Conservation (phyloP, 64 coral and sea anemone species). For the Stylophora pistillata region DNA sequence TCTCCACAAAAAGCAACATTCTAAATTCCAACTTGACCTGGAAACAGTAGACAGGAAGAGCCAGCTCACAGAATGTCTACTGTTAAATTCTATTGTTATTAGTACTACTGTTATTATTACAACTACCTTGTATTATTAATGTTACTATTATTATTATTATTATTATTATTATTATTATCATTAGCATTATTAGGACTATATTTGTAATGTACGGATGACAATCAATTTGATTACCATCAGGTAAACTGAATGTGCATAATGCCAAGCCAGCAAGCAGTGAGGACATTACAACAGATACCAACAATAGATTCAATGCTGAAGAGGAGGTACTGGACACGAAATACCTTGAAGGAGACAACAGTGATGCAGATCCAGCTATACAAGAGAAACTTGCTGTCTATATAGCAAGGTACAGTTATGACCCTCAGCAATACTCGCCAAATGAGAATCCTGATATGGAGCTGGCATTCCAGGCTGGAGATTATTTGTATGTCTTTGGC, state of each 20-base stretch:
- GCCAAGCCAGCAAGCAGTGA: background rate
- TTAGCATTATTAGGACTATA: too few relatives aligned
- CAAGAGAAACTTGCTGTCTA: conserved; percentile 84
- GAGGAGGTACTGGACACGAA: background rate
- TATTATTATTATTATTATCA: too few relatives aligned
- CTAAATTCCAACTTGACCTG: too few relatives aligned
- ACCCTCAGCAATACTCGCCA: conserved; percentile 89
- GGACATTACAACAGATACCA: background rate
- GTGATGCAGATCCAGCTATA: conserved; percentile 25
- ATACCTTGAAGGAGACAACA: conserved; percentile 15
- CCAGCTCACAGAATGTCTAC: too few relatives aligned
- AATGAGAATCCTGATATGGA: conserved; percentile 94
- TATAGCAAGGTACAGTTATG: conserved; percentile 96
- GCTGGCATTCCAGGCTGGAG: conserved; percentile 96
- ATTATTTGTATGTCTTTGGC: conserved; percentile 97
- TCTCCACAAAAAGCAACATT: too few relatives aligned
- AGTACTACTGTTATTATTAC: too few relatives aligned
- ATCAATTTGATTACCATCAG: background rate
- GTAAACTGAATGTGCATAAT: conserved; percentile 29
- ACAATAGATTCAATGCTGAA: background rate
- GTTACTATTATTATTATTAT: too few relatives aligned
- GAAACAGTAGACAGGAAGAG: too few relatives aligned
- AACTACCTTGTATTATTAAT: too few relatives aligned
- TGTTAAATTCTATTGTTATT: too few relatives aligned
- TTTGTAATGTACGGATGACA: background rate